Base-by-base conservation (phyloP, 2,797 vertebrate genomes). In the Phylloscopus collybita region DNA sequence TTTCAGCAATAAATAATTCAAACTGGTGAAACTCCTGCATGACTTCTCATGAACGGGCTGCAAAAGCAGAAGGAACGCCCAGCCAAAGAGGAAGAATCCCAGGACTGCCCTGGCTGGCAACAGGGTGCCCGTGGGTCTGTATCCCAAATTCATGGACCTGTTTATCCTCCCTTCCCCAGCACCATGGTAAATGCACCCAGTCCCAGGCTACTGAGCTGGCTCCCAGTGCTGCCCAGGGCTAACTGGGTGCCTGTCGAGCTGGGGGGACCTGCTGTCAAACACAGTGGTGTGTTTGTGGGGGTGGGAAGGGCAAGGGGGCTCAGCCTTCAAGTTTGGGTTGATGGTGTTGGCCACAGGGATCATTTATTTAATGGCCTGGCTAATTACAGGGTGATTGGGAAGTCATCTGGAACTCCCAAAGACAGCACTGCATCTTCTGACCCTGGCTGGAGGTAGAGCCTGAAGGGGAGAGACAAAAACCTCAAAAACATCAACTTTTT, bases 221-320 rank as follows among this genome's bases (percentile, higher is more conserved):
- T 60, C 42, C 32, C 45, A 17, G 81, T 1, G 2, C 71, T 74
- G 61, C 45, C n/a, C 70, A 34, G 40, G 54, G 19, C 70, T 60
- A 42, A 23, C 16, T 2, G 62, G 9, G 36, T 27, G 71, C 36
- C 2, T 51, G 59, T 49, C 0, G 1, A 44, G 85, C 16, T 36
- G 27, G 12, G 27, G 21, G 6, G 4, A n/a, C 34, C 45, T 1
- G 5, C 50, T 74, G 34, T 2, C 2, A 38, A 34, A 20, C 11
- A 2, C 0, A 1, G 14, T 14, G 79, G 56, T 40, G 21, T 44
- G 17, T 32, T 62, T 45, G 42, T 6, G n/a, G 4, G 30, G 20
- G 6, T 69, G 60, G 82, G 54, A 88, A 80, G 18, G 38, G 25
- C 36, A 40, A 40, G 38, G 36, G 18, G 1, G 17, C 32, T 72